Evolutionary conservation across 2,888 invertebrate genomes (phyloP).

Genomic region (Poecilus cupreus): DNA sequence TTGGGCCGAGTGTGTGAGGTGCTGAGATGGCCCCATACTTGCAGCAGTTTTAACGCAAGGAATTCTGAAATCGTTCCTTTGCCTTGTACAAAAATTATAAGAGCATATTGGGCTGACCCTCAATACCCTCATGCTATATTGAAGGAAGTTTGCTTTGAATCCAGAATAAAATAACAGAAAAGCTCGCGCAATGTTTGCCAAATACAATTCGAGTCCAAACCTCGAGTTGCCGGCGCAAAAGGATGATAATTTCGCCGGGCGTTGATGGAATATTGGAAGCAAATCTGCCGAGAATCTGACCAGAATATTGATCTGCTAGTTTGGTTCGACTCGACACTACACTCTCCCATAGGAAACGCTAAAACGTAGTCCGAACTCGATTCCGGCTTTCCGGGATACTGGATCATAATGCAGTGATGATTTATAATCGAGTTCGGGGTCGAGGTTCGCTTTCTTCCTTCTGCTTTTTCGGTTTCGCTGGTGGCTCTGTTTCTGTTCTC

Average conservation of each 20-base stretch:
- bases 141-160: conserved; percentile 17
- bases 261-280: conserved; percentile 49
- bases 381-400: conserved; percentile 1
- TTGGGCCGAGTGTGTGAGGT: no score
- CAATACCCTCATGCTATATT: background rate
- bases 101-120: no score
- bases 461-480: background rate
- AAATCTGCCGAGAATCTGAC: conserved; percentile 51
- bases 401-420: conserved; percentile 50
- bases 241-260: conserved; percentile 31
- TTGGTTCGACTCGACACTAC: conserved; percentile 34
- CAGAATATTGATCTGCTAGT: conserved; percentile 56
- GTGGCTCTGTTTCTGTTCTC: background rate
- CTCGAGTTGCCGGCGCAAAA: background rate
- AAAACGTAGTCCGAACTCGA: conserved; percentile 25
- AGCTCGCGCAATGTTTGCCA: background rate
- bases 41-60: no score
- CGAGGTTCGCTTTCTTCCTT: conserved; percentile 9
- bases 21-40: no score
- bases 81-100: no score
- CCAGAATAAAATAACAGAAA: conserved; percentile 32
- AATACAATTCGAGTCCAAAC: background rate
- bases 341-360: background rate
- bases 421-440: conserved; percentile 34
- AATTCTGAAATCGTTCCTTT: no score